Evolutionary conservation across 2,888 invertebrate genomes (phyloP).

Genomic region (Pandemis heparana): DNA sequence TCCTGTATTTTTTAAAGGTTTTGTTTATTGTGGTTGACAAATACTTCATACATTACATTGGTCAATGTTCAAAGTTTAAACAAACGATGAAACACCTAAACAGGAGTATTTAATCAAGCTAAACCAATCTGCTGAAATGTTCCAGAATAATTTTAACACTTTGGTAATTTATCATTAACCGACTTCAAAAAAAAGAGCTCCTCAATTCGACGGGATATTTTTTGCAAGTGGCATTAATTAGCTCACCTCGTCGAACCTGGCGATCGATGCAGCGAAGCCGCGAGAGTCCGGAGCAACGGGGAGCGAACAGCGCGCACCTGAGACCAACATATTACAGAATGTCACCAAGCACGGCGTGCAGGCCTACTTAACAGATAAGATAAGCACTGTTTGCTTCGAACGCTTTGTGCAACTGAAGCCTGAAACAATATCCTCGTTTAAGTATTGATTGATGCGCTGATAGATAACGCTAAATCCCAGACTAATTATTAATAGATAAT

Average conservation of each 20-base stretch:
- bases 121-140: no score
- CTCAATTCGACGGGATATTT: no score
- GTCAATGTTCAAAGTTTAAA: no score
- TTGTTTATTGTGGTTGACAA: no score
- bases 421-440: slow-evolving; percentile 48
- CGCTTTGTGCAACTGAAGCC: slow-evolving; percentile 58
- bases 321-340: slow-evolving; percentile 75
- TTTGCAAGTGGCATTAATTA: neutral
- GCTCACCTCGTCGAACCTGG: slow-evolving; percentile 63
- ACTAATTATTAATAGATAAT: slow-evolving; percentile 16
- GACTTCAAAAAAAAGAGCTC: no score
- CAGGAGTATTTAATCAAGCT: no score
- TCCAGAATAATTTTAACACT: no score
- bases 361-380: slow-evolving; percentile 73
- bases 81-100: no score
- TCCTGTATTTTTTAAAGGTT: no score
- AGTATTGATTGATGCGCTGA: slow-evolving; percentile 50
- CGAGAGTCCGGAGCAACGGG: slow-evolving; percentile 55
- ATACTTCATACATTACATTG: no score
- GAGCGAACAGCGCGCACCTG: slow-evolving; percentile 71
- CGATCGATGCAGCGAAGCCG: slow-evolving; percentile 49
- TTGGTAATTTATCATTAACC: no score
- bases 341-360: slow-evolving; percentile 57
- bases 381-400: slow-evolving; percentile 62
- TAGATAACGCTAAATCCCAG: slow-evolving; percentile 25